These are phyloP conservation scores for Entomyzon cyanotis DNA, from an alignment of 2,113 vertebrate species.

Conservation along the genomic window DNA sequence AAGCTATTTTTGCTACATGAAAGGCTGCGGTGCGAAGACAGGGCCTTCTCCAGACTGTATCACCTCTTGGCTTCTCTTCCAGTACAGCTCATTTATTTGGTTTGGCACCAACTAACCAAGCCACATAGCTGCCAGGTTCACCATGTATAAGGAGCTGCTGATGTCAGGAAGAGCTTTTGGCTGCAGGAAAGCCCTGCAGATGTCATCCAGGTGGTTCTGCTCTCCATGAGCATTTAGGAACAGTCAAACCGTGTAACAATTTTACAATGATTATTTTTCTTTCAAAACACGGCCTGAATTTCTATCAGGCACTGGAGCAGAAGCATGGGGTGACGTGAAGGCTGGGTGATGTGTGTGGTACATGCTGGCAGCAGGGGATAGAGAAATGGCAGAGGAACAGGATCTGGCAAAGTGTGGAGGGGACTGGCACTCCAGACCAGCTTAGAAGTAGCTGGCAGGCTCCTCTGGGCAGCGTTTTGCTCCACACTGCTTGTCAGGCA, in stretches of 20 bases:
- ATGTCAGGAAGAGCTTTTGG: constrained; percentile 44
- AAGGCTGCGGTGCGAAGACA: neutral
- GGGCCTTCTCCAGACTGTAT: constrained; percentile 25
- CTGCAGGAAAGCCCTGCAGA: constrained; percentile 18
- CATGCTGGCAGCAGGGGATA: neutral
- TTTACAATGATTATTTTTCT: neutral
- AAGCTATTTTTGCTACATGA: constrained; percentile 38
- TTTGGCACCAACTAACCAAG: neutral
- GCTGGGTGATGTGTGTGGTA: fast-evolving
- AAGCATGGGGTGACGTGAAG: fast-evolving
- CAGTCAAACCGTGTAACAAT: neutral
- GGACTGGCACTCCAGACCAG: neutral
- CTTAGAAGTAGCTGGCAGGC: neutral
- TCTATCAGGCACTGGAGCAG: neutral
- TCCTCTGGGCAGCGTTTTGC: neutral
- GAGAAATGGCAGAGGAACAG: neutral
- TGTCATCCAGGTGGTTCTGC: constrained; percentile 49
- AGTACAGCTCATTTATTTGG: constrained; percentile 48
- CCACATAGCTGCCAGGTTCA: constrained; percentile 17
- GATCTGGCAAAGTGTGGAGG: fast-evolving
- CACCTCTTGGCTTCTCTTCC: constrained; percentile 26
- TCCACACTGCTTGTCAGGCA: neutral
- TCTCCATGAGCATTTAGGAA: neutral
- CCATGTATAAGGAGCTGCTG: constrained; percentile 29
- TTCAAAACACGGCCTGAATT: neutral